phyloP scores from a whole-genome alignment of 2,797 vertebrate species.

The Psittacula derbiana region DNA sequence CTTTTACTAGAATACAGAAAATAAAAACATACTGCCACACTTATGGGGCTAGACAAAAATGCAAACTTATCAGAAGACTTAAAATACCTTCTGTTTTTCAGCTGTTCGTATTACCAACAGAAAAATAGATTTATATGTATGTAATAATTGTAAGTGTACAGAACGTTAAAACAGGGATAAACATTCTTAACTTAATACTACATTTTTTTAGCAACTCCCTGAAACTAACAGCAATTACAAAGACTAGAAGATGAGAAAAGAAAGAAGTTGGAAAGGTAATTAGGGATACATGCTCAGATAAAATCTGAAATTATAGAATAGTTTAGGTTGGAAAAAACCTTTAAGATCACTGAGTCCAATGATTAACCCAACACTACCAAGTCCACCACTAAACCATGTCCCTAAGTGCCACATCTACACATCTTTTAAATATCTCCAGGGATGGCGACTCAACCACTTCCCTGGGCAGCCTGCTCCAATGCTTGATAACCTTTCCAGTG shows the following conservation, averaged over 20 bases:
- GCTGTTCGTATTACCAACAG: not conserved
- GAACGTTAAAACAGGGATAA: not conserved
- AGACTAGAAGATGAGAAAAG: not conserved
- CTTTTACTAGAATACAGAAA: not conserved
- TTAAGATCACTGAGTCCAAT: not conserved
- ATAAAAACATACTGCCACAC: not conserved
- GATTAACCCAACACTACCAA: not conserved
- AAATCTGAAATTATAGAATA: not conserved
- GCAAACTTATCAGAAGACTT: not conserved
- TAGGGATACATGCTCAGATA: not conserved
- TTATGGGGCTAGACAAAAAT: not conserved
- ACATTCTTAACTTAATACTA: not conserved
- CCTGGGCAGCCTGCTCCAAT: not conserved
- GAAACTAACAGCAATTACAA: not conserved
- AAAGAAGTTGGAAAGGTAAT: not conserved
- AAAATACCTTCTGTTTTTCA: slow-evolving; percentile 1
- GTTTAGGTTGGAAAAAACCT: not conserved
- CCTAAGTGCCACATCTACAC: not conserved
- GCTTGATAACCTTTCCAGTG: not conserved
- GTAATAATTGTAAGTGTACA: not conserved
- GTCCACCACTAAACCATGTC: not conserved
- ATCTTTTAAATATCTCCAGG: not conserved
- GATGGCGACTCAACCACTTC: not conserved
- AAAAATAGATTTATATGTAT: not conserved
- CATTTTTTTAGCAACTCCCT: not conserved